Evolutionary conservation across 2,113 vertebrate genomes (phyloP).

Genomic region (Phrynosoma blainvillii): DNA sequence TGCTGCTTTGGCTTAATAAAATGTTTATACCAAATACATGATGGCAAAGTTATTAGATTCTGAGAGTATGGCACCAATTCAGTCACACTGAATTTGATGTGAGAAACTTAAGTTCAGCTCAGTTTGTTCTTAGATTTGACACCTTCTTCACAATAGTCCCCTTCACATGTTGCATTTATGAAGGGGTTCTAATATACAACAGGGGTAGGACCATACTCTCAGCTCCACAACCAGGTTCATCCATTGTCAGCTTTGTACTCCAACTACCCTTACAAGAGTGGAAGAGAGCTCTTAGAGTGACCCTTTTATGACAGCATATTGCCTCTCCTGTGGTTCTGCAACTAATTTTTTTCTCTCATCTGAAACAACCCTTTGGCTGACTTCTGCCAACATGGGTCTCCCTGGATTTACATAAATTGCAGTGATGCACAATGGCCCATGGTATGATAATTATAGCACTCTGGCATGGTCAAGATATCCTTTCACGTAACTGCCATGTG

Average conservation of each 20-base stretch:
- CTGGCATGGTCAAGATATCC: background rate
- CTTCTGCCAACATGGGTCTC: background rate
- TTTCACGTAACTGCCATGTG: background rate
- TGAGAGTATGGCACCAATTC: constrained; percentile 8
- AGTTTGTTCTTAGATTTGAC: background rate
- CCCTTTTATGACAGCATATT: background rate
- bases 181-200: background rate
- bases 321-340: background rate
- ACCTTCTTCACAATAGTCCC: background rate
- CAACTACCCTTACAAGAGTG: background rate
- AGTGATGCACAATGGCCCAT: background rate
- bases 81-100: background rate
- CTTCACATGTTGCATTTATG: background rate
- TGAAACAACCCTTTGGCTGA: background rate
- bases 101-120: background rate
- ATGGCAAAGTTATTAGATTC: background rate
- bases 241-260: background rate
- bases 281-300: background rate
- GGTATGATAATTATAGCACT: background rate
- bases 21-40: background rate
- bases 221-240: background rate
- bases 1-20: background rate
- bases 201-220: background rate
- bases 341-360: background rate
- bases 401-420: background rate